A percentile compares a stretch with the other conserved stretches of the same genome.
Evolutionary conservation across 2,797 vertebrate species (phyloP).

Genomic region (Gymnothorax reevesii): DNA sequence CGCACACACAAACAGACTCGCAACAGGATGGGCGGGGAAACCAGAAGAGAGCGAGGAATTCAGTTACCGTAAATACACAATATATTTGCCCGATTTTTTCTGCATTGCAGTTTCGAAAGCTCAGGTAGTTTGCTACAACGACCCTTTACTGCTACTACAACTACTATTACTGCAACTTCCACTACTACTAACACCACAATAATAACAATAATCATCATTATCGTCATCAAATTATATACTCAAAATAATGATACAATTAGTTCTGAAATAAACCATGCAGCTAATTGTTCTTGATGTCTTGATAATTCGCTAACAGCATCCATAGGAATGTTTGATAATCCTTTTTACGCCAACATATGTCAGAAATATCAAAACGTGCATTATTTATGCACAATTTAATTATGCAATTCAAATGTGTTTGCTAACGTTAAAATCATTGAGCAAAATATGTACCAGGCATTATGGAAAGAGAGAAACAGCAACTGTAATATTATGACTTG

Average conservation of each 20-base stretch:
- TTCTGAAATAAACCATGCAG: neutral
- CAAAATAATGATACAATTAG: neutral
- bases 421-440: too few relatives aligned
- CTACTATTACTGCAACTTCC: neutral
- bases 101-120: neutral
- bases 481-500: too few relatives aligned
- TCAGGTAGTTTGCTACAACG: neutral
- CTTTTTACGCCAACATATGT: neutral
- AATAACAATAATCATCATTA: neutral
- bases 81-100: neutral
- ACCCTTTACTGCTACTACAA: neutral
- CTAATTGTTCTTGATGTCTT: neutral
- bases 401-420: too few relatives aligned
- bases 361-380: too few relatives aligned
- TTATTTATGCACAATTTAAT: too few relatives aligned
- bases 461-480: too few relatives aligned
- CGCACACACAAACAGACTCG: neutral
- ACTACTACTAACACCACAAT: neutral
- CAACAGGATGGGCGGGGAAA: neutral
- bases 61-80: neutral
- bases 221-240: neutral
- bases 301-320: neutral
- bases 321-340: neutral
- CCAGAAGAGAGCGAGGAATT: neutral
- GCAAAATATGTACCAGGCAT: too few relatives aligned